Evolutionary conservation across 2,888 invertebrate genomes (phyloP).

Genomic region (Drosophila trichaetosa): DNA sequence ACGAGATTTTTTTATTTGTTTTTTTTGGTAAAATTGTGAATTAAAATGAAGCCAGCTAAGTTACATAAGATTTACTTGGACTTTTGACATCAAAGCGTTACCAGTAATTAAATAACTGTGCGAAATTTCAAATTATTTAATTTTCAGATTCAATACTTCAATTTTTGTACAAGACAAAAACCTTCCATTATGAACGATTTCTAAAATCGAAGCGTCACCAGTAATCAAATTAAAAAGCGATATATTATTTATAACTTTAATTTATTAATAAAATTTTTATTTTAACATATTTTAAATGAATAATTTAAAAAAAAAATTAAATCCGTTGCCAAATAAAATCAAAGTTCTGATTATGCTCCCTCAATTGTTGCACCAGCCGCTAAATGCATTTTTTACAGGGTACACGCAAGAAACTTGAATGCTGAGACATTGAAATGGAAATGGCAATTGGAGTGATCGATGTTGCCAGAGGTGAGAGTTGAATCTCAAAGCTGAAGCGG

Average conservation of each 20-base stretch:
- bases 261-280: background rate
- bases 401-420: conserved; percentile 40
- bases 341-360: background rate
- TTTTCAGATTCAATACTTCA: background rate
- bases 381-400: conserved; percentile 11
- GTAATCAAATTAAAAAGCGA: background rate
- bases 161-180: background rate
- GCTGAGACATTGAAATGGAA: conserved; percentile 50
- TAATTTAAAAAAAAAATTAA: no score
- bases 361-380: background rate
- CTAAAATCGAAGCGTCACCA: background rate
- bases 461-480: conserved; percentile 64
- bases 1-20: no score
- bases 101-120: background rate
- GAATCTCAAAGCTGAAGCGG: conserved; percentile 18
- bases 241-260: background rate
- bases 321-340: no score
- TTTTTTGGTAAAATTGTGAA: background rate
- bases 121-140: background rate
- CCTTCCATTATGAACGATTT: background rate
- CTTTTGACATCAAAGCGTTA: background rate
- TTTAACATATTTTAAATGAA: background rate
- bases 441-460: conserved; percentile 65
- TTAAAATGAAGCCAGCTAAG: background rate
- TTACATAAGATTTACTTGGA: background rate